Base-by-base conservation (phyloP, 2,888 invertebrate species). In the Drosophila mulleri region DNA sequence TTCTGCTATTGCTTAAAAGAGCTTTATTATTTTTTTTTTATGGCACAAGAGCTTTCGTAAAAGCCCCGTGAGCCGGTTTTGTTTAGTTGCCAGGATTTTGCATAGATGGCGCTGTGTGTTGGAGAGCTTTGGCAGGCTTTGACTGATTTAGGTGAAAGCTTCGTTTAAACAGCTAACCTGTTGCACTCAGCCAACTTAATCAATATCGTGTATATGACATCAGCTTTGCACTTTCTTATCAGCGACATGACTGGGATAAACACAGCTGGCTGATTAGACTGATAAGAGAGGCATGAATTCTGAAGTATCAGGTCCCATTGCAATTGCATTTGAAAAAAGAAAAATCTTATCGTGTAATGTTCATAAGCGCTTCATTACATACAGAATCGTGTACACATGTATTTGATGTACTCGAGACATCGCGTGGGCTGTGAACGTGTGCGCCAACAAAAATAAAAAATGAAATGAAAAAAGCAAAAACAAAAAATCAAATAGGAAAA, bases 391-490 rank as follows among this genome's bases (percentile, higher is more conserved):
- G 12, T n/a, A 48, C 9, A 23, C 37, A 54, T 54, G 26, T 53
- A 44, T 12, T 42, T n/a, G 32, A 29, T 39, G 41, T 57, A 52
- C 39, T 32, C 57, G 44, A 39, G 48, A 63, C 20, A 52, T 74
- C 62, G 67, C 57, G 48, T 79, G 72, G 80, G 66, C 58, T 44
- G 60, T 37, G 59, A 77, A 67, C 80, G 80, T 79, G 72, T 59
- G 37, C 64, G 7, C 45, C 63, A 42, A 47, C 37, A 42, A 52
- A 29, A 56, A 67, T 53, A 56, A 57, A 35, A 56, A 57, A 35
- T n/a, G 32, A 18, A 74, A 53, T 47, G 39, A 14, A 26, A 39
- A 42, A 58, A 32, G n/a, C 50, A 47, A 44, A 26, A 26, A 61
- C 16, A 26, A 47, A 29, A 29, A 14, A 29, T n/a, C n/a, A 26